phyloP scores from a whole-genome alignment of 2,797 vertebrate species.

The Buceros bicornis region DNA sequence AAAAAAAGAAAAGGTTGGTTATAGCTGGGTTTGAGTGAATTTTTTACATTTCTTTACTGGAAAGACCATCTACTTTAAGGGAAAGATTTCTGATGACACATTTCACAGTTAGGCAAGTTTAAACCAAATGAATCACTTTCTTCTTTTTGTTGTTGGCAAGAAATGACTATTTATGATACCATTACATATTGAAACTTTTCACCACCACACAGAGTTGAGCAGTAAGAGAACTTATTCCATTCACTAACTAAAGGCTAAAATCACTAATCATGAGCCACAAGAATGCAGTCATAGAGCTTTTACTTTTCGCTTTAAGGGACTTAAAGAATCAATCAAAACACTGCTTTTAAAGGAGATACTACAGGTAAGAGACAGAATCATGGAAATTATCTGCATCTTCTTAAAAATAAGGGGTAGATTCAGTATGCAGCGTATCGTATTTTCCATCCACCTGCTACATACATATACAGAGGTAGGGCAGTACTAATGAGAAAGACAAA shows the following conservation, averaged over 20 bases:
- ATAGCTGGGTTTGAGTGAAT: neutral
- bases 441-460: neutral
- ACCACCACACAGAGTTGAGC: neutral
- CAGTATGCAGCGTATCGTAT: neutral
- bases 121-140: neutral
- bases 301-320: neutral
- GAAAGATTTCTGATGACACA: neutral
- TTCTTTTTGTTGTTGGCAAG: neutral
- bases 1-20: neutral
- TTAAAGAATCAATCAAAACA: neutral
- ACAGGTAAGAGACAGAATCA: neutral
- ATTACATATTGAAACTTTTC: neutral
- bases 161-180: neutral
- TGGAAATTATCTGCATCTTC: neutral
- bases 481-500: neutral
- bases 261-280: neutral
- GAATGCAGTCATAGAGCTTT: neutral
- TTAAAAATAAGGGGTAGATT: neutral
- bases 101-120: neutral
- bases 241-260: neutral
- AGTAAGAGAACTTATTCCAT: neutral
- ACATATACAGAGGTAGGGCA: neutral
- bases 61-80: neutral
- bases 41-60: neutral
- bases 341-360: neutral